These are phyloP conservation scores for Lypha dubia DNA, from an alignment of 2,888 invertebrate species.

Conservation along the genomic window DNA sequence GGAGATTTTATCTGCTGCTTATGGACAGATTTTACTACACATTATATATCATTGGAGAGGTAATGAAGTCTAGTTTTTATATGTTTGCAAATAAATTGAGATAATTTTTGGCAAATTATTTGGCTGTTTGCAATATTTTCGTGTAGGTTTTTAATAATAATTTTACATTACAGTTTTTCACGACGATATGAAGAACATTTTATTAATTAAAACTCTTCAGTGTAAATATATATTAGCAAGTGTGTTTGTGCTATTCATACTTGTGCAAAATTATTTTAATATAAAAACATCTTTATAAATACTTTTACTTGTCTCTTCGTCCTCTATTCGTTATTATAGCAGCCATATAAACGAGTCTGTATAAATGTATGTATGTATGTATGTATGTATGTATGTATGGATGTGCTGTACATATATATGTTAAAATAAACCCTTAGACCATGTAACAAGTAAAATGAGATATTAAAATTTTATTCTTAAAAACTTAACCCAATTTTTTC, in stretches of 20 bases:
- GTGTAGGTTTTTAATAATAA: not conserved
- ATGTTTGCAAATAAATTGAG: no score
- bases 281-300: not conserved
- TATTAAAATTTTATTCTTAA: slow-evolving; percentile 57
- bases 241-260: not conserved
- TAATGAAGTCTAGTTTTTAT: no score
- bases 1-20: no score
- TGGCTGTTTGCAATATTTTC: no score
- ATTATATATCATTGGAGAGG: no score
- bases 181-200: not conserved
- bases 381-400: not conserved
- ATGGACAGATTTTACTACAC: no score
- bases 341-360: not conserved
- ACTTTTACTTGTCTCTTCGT: slow-evolving; percentile 22
- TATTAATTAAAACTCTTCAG: slow-evolving; percentile 31
- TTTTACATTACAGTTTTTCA: not conserved
- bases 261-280: not conserved
- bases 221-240: not conserved
- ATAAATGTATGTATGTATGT: not conserved
- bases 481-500: slow-evolving; percentile 65
- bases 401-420: no score
- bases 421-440: slow-evolving; percentile 2
- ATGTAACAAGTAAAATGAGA: slow-evolving; percentile 33
- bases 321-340: not conserved
- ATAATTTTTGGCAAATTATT: no score